Evolutionary conservation across 2,113 vertebrate genomes (phyloP).

Genomic region (Vanacampus margaritifer): DNA sequence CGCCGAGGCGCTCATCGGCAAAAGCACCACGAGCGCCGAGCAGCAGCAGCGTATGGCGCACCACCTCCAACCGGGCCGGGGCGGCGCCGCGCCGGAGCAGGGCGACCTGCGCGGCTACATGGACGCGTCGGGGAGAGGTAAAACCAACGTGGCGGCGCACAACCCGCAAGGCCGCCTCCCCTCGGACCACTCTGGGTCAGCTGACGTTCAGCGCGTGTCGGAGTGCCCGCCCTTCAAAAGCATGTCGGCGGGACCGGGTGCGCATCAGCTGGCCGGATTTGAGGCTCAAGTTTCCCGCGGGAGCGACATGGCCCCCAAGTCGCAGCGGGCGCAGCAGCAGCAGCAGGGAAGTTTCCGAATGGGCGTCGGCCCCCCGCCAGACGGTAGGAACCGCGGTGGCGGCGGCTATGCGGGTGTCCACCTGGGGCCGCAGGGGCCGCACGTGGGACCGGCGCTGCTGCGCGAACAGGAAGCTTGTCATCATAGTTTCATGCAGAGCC

Average conservation of each 20-base stretch:
- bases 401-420: conserved; percentile 75
- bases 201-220: conserved; percentile 82
- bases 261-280: conserved; percentile 78
- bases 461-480: conserved; percentile 89
- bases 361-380: conserved; percentile 73
- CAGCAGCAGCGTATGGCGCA: conserved; percentile 82
- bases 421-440: conserved; percentile 80
- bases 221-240: conserved; percentile 91
- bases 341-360: conserved; percentile 85
- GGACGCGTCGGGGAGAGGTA: conserved; percentile 82
- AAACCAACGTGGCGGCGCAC: conserved; percentile 77
- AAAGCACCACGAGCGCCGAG: conserved; percentile 83
- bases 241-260: conserved; percentile 58
- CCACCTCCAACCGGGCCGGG: conserved; percentile 80
- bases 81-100: conserved; percentile 75
- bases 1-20: conserved; percentile 94
- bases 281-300: conserved; percentile 88
- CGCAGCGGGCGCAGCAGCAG: conserved; percentile 80
- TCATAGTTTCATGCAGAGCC: conserved; percentile 95
- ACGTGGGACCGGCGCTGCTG: conserved; percentile 74
- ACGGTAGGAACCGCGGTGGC: conserved; percentile 78
- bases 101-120: conserved; percentile 89
- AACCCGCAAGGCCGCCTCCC: conserved; percentile 83
- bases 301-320: conserved; percentile 81
- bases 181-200: conserved; percentile 75